Evolutionary conservation across 2,888 invertebrate genomes (phyloP).

Genomic region (Zaprionus bogoriensis): DNA sequence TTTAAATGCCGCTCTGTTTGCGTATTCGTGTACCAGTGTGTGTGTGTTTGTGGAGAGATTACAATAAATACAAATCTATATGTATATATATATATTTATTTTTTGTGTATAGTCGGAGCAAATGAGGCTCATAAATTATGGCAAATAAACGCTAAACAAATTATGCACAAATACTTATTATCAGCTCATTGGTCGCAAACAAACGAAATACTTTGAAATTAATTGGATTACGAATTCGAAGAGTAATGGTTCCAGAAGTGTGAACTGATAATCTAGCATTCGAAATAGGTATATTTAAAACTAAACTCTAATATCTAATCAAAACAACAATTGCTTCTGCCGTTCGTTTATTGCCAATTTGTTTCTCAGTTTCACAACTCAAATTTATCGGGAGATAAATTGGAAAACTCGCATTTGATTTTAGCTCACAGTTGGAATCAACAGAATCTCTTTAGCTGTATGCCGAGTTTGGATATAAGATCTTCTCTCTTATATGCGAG

Average conservation of each 20-base stretch:
- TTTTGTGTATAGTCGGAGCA: slow-evolving; percentile 26
- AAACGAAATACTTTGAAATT: slow-evolving; percentile 45
- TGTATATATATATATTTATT: not conserved
- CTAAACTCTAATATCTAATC: slow-evolving; percentile 17
- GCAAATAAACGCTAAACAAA: slow-evolving; percentile 42
- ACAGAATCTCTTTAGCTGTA: no score
- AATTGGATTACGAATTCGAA: slow-evolving; percentile 25
- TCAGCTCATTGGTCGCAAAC: slow-evolving; percentile 36
- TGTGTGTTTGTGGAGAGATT: slow-evolving; percentile 15
- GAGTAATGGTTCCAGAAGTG: slow-evolving; percentile 4
- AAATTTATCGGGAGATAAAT: slow-evolving; percentile 3
- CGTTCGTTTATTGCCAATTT: slow-evolving; percentile 44
- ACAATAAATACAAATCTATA: slow-evolving; percentile 40
- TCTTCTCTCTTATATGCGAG: not conserved
- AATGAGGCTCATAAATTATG: slow-evolving; percentile 52
- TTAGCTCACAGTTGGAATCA: not conserved
- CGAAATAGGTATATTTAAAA: slow-evolving; percentile 2
- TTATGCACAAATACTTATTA: slow-evolving; percentile 31
- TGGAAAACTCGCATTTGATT: slow-evolving; percentile 6
- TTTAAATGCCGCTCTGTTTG: slow-evolving; percentile 12
- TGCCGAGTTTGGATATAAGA: no score
- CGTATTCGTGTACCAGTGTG: slow-evolving; percentile 1
- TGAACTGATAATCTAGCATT: slow-evolving; percentile 8
- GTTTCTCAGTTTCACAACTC: slow-evolving; percentile 25
- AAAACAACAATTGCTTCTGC: slow-evolving; percentile 22